A percentile compares a stretch with the other conserved stretches of the same genome.
phyloP scores from a whole-genome alignment of 2,113 vertebrate species.

The Edolisoma coerulescens region DNA sequence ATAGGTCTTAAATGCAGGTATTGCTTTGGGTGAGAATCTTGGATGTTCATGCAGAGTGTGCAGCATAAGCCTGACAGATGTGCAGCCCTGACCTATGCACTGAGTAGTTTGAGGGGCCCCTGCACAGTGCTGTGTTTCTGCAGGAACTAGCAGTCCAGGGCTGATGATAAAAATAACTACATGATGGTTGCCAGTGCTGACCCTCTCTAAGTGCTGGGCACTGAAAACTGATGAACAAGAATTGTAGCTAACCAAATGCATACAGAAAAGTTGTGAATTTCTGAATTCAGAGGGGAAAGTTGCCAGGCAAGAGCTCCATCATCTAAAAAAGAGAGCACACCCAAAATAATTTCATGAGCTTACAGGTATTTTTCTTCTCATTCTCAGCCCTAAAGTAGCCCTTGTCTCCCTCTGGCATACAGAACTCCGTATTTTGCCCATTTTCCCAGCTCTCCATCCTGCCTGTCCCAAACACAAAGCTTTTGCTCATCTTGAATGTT shows the following conservation, averaged over 20 bases:
- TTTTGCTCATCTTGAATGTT: not conserved
- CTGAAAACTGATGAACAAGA: not conserved
- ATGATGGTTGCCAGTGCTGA: not conserved
- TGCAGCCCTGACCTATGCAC: not conserved
- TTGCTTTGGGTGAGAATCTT: not conserved
- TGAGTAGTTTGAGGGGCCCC: not conserved
- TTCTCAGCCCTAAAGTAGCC: not conserved
- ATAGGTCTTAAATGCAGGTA: not conserved
- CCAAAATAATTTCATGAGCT: not conserved
- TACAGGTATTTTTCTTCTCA: not conserved
- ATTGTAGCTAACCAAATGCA: not conserved
- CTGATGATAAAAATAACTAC: not conserved
- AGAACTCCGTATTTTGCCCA: not conserved
- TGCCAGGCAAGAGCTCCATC: not conserved
- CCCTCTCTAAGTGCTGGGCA: not conserved
- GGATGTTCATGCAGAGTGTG: not conserved
- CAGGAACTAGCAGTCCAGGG: not conserved
- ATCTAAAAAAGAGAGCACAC: not conserved
- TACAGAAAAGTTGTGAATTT: not conserved
- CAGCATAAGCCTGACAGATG: not conserved
- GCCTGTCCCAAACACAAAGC: not conserved
- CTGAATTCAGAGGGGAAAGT: not conserved
- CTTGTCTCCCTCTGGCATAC: not conserved
- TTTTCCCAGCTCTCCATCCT: not conserved
- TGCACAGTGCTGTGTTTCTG: not conserved